Base-by-base conservation (phyloP, 92 coral and sea anemone genomes). In the Zoanthus solanderi region DNA sequence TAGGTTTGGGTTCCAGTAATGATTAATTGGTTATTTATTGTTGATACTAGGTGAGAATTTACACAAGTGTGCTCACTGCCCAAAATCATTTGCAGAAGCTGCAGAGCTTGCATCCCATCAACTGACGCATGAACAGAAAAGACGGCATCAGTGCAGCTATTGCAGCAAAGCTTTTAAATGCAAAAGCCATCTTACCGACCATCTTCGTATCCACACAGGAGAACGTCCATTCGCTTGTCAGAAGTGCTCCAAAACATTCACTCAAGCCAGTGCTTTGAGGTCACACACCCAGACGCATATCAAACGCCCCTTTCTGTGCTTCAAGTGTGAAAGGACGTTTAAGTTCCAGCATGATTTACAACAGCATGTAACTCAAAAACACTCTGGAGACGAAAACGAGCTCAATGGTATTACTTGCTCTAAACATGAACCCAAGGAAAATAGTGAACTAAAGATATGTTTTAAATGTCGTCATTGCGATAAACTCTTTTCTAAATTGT, bases 201-300 rank as follows among this genome's bases (percentile, higher is more conserved):
- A 79, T 31, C 74, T 61, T n/a, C 84, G 84, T 7, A 79, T 65
- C 74, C 84, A 79, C 71, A 79, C 84, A n/a, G 84, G 84, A 17
- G 84, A 79, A 23, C 73, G 84, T 1, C 84, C 84, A 3, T 79
- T 79, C 57, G 56, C 46, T 15, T 79, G 84, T 68, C 44, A 44
- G 30, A 23, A 42, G 44, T 79, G 84, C 73, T 42, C 37, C 74
- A 79, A 79, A 37, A 61, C 73, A 6, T 79, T 79, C 56, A 79
- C 84, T 14, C 84, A 79, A 50, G 68, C 73, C 46, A 79, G 84
- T 68, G 84, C 84, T 14, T 48, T 61, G 14, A 79, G 57, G 57
- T 61, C 84, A 63, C 84, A 79, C 37, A 2, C 42, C 29, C 73
- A 37, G 31, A 79, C 71, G 42, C 84, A 79, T 48, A 46, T 79